These are phyloP conservation scores for Dasypolia templi DNA, from an alignment of 2,888 invertebrate species.

Conservation along the genomic window DNA sequence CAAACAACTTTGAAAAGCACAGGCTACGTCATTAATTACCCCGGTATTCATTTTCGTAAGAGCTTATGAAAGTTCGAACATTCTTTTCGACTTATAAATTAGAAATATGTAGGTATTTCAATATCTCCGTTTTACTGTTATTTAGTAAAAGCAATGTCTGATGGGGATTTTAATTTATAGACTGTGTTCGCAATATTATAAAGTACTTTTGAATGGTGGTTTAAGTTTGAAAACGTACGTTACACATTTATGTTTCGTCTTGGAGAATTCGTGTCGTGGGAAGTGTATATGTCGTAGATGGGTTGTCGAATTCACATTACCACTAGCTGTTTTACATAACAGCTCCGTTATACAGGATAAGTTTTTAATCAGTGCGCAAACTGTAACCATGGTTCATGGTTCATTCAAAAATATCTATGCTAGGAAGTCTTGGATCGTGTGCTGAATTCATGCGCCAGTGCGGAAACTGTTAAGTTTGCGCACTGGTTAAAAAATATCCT, in stretches of 20 bases:
- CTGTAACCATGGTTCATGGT: too few species aligned
- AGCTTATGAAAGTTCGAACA: conserved; percentile 13
- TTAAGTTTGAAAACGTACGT: background rate
- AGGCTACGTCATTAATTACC: conserved; percentile 4
- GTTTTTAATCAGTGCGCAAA: too few species aligned
- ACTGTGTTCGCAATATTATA: background rate
- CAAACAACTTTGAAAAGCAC: conserved; percentile 1
- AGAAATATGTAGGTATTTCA: conserved; percentile 1
- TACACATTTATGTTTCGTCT: background rate
- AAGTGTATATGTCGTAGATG: background rate
- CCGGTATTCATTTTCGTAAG: conserved; percentile 8
- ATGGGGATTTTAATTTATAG: background rate
- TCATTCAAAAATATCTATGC: too few species aligned
- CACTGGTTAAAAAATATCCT: too few species aligned
- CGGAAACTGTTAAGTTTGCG: too few species aligned
- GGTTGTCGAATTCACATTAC: too few species aligned
- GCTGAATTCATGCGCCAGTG: too few species aligned
- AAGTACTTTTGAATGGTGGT: background rate
- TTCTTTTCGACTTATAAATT: conserved; percentile 6
- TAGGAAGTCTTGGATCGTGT: too few species aligned
- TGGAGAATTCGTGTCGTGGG: background rate
- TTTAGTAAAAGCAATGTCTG: background rate
- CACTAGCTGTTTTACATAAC: too few species aligned
- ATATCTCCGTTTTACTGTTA: background rate
- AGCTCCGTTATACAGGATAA: too few species aligned